These are phyloP conservation scores for Augochlora pura DNA, from an alignment of 1,140 invertebrate species.

Conservation along the genomic window DNA sequence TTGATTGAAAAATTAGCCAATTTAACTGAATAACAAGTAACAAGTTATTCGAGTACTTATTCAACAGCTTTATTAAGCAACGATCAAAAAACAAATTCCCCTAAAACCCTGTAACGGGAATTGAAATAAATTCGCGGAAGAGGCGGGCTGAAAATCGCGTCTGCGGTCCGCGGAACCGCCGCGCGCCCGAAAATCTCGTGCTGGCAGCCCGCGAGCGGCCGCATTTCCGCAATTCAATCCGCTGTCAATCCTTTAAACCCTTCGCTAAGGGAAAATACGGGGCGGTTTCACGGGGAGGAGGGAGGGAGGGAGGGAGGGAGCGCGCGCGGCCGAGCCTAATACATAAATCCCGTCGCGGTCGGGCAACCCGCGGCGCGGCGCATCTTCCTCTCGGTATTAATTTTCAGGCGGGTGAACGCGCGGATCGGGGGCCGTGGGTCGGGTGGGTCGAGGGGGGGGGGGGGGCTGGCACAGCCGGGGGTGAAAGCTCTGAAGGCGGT, in stretches of 20 bases:
- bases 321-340: background rate
- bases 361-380: background rate
- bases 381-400: conserved; percentile 40
- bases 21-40: too few relatives aligned
- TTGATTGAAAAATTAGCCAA: too few relatives aligned
- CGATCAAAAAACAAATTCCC: too few relatives aligned
- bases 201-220: background rate
- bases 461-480: background rate
- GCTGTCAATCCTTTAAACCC: conserved; percentile 12
- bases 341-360: conserved; percentile 19
- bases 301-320: too few relatives aligned
- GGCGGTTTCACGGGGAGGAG: background rate
- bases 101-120: background rate
- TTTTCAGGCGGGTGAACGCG: conserved; percentile 23
- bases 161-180: background rate
- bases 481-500: background rate
- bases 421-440: background rate
- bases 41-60: too few relatives aligned
- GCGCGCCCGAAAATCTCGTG: background rate
- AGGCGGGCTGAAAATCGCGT: background rate
- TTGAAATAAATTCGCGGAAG: background rate
- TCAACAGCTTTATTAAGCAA: too few relatives aligned
- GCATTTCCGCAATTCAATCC: conserved; percentile 11
- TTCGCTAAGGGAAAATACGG: background rate
- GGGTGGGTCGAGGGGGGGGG: too few relatives aligned